Evolutionary conservation across 2,113 vertebrate genomes (phyloP).

Genomic region (Ondatra zibethicus): DNA sequence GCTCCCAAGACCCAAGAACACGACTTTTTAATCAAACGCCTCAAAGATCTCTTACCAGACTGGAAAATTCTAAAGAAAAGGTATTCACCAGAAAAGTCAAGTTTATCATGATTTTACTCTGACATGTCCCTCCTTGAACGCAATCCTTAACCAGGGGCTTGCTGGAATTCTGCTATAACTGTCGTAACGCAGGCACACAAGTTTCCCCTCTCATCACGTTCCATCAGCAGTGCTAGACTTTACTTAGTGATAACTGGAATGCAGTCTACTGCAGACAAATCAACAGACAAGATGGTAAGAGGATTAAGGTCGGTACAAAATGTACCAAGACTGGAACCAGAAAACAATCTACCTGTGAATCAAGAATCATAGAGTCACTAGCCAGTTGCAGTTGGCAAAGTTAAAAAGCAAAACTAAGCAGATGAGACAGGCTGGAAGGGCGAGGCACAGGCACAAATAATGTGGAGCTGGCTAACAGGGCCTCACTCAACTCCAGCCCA

Average conservation of each 20-base stretch:
- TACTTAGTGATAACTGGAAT: neutral
- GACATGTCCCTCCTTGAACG: neutral
- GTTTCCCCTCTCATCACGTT: neutral
- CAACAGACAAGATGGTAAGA: neutral
- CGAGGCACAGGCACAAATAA: neutral
- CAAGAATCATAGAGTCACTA: neutral
- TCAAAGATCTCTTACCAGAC: neutral
- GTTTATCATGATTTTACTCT: neutral
- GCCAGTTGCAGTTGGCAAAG: neutral
- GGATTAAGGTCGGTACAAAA: neutral
- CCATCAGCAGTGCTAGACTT: neutral
- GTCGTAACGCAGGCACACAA: neutral
- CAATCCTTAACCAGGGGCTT: neutral
- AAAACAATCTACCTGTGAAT: conserved; percentile 6
- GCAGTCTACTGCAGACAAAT: neutral
- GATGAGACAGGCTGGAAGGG: neutral
- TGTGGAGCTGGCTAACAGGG: neutral
- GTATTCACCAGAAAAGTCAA: conserved; percentile 2
- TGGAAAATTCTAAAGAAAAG: neutral
- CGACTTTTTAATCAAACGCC: conserved; percentile 7
- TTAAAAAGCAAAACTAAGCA: neutral
- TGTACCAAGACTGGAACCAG: neutral
- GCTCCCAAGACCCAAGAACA: neutral
- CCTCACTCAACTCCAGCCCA: neutral
- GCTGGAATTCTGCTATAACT: neutral